These are phyloP conservation scores for Thyatira batis DNA, from an alignment of 2,888 invertebrate genomes.

Conservation along the genomic window DNA sequence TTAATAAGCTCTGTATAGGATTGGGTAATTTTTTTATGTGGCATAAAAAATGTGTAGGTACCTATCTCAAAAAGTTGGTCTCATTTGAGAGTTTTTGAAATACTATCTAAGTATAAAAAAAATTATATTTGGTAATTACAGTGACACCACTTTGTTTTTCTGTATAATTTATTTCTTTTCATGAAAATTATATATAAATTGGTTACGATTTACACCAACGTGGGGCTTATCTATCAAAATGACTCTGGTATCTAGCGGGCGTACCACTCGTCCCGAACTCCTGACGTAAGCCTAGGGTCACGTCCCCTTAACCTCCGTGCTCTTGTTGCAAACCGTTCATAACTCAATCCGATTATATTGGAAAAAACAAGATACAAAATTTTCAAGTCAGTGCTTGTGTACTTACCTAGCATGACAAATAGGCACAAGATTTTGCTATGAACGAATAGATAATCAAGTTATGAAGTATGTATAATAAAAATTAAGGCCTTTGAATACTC, in stretches of 20 bases:
- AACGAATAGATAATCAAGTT: too few relatives aligned
- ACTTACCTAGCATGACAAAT: not conserved
- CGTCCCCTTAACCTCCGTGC: constrained; percentile 59
- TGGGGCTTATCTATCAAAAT: constrained; percentile 47
- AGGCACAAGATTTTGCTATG: not conserved
- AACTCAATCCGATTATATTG: constrained; percentile 48
- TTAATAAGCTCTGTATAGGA: too few relatives aligned
- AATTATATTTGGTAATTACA: too few relatives aligned
- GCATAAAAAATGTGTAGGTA: too few relatives aligned
- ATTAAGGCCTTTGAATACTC: too few relatives aligned
- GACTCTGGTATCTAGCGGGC: constrained; percentile 57
- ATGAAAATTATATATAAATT: not conserved
- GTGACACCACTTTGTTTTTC: too few relatives aligned
- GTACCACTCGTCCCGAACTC: constrained; percentile 39
- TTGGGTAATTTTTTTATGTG: too few relatives aligned
- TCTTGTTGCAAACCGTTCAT: constrained; percentile 51
- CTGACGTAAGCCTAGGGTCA: constrained; percentile 56
- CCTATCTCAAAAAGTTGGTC: too few relatives aligned
- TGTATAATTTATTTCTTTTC: not conserved
- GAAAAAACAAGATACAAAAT: constrained; percentile 23
- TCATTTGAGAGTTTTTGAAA: too few relatives aligned
- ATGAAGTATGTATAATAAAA: too few relatives aligned
- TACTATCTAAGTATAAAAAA: too few relatives aligned
- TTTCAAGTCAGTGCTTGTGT: not conserved
- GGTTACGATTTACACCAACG: constrained; percentile 32